Percentiles rank a stretch among this genome's conserved stretches.
Evolutionary conservation across 92 coral and sea anemone species (phyloP).

Genomic region (Heteractis magnifica): DNA sequence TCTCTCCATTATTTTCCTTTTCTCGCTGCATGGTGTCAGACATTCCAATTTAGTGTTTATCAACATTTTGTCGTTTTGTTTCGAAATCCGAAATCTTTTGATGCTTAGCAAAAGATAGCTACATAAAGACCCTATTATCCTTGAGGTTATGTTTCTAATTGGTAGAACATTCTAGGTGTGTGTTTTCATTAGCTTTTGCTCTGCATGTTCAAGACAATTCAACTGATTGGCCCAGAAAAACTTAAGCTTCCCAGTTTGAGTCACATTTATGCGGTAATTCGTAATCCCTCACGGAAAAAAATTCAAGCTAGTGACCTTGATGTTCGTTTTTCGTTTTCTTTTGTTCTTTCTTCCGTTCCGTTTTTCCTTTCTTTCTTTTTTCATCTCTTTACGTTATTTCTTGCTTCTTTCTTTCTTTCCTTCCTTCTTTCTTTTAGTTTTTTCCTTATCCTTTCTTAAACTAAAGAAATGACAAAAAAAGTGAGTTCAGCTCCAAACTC

Average conservation of each 20-base stretch:
- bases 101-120: background rate
- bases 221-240: no score
- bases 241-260: background rate
- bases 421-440: background rate
- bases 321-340: background rate
- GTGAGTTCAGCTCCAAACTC: background rate
- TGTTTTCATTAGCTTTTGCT: background rate
- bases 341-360: background rate
- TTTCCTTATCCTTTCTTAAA: no score
- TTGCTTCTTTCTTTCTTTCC: background rate
- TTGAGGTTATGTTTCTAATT: background rate
- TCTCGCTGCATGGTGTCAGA: background rate
- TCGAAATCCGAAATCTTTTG: background rate
- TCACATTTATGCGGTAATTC: background rate
- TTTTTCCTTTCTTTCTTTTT: background rate
- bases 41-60: background rate
- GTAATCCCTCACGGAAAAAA: background rate
- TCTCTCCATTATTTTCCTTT: background rate
- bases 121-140: background rate
- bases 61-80: background rate
- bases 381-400: background rate
- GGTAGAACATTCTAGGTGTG: background rate
- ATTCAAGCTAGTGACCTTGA: background rate
- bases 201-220: no score
- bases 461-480: no score